Percentiles rank a stretch among this genome's conserved stretches.
These are phyloP conservation scores for Muntiacus reevesi DNA, from an alignment of 2,113 vertebrate species.

Conservation along the genomic window DNA sequence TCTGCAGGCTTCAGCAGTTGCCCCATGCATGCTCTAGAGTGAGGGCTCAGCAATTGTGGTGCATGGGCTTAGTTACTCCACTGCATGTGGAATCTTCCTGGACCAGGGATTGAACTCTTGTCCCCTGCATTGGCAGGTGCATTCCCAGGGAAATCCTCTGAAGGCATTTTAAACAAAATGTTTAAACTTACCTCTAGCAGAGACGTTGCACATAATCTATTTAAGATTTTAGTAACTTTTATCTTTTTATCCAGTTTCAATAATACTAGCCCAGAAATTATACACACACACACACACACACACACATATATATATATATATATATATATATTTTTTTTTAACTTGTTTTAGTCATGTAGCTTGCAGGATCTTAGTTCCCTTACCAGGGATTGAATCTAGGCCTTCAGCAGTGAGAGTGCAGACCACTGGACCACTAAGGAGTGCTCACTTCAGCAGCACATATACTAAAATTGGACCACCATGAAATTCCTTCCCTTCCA, in stretches of 20 bases:
- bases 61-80: not conserved
- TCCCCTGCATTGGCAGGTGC: not conserved
- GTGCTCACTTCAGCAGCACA: not conserved
- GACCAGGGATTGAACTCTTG: not conserved
- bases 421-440: not conserved
- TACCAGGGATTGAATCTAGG: not conserved
- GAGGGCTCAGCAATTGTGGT: not conserved
- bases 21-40: not conserved
- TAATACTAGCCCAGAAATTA: slow-evolving; percentile 50
- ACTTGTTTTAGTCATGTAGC: not conserved
- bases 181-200: not conserved
- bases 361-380: not conserved
- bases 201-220: not conserved
- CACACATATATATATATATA: too few relatives aligned
- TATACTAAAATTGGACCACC: not conserved
- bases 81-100: not conserved
- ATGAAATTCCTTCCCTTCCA: not conserved
- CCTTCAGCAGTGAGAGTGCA: not conserved
- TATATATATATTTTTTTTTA: too few relatives aligned
- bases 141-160: slow-evolving; percentile 33
- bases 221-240: not conserved
- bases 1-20: not conserved
- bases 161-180: slow-evolving; percentile 42
- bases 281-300: not conserved
- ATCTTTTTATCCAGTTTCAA: slow-evolving; percentile 2